A percentile compares a stretch with the other conserved stretches of the same genome.
Evolutionary conservation across 1,140 invertebrate species (phyloP).

Genomic region (Chlorops oryzae): DNA sequence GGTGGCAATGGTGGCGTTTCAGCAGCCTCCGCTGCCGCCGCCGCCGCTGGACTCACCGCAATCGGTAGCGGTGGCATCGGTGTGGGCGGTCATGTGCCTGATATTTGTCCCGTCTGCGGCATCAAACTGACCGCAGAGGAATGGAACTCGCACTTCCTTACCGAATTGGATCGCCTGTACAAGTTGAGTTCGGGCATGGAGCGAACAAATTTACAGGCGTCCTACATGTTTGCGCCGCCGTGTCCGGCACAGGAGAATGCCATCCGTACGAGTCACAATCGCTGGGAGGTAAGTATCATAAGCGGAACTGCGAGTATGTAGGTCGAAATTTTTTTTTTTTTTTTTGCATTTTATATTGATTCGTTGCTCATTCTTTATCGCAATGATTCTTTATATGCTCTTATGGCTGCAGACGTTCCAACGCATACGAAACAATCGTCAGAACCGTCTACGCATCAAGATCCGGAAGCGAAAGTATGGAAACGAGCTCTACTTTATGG

Average conservation of each 20-base stretch:
- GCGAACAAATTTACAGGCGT: constrained; percentile 45
- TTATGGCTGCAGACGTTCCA: constrained; percentile 64
- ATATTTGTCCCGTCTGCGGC: constrained; percentile 70
- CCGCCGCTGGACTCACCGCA: constrained; percentile 21
- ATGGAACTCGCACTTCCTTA: constrained; percentile 69
- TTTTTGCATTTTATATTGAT: too few relatives aligned
- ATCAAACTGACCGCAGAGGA: constrained; percentile 68
- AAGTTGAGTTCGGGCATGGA: constrained; percentile 54
- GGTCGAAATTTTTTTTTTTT: neutral
- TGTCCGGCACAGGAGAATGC: constrained; percentile 48
- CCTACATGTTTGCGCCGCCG: constrained; percentile 44
- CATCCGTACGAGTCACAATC: constrained; percentile 57
- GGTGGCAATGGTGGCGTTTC: constrained; percentile 28
- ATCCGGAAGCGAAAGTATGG: constrained; percentile 63
- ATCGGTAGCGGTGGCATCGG: neutral
- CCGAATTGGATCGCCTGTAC: constrained; percentile 72
- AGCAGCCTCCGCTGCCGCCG: too few relatives aligned
- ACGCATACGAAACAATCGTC: constrained; percentile 72
- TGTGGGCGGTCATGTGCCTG: constrained; percentile 27
- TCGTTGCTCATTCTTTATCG: neutral
- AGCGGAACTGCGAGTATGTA: too few relatives aligned
- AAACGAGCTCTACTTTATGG: constrained; percentile 51
- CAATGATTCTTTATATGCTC: too few relatives aligned
- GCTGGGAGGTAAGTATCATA: constrained; percentile 65
- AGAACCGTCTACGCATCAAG: constrained; percentile 56